Percentiles rank a stretch among this genome's conserved stretches.
phyloP scores from a whole-genome alignment of 1,140 invertebrate species.

The Eumaeus atala region DNA sequence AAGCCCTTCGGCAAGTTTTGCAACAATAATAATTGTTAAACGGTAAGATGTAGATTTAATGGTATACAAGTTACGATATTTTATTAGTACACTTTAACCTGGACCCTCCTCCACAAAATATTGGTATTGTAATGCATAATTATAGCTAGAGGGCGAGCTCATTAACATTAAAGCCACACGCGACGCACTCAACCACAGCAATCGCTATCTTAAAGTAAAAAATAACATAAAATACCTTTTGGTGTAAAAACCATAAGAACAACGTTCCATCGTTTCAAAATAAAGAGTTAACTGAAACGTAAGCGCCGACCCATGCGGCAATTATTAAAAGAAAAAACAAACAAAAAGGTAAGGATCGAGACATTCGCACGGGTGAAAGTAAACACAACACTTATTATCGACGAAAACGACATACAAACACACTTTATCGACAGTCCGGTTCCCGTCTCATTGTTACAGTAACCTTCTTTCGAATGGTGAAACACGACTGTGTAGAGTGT shows the following conservation, averaged over 20 bases:
- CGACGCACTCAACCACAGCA: constrained; percentile 59
- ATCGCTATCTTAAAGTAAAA: constrained; percentile 67
- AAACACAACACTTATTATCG: constrained; percentile 73
- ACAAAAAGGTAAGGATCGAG: constrained; percentile 69
- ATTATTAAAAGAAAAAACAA: constrained; percentile 69
- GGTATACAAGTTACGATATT: too few species aligned
- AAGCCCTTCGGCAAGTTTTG: constrained; percentile 32
- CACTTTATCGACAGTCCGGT: constrained; percentile 71
- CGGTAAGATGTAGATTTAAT: too few species aligned
- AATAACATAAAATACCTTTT: constrained; percentile 74
- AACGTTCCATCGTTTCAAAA: constrained; percentile 73
- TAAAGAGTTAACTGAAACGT: constrained; percentile 70
- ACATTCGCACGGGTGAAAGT: constrained; percentile 73
- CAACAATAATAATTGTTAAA: too few species aligned
- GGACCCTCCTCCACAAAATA: background rate
- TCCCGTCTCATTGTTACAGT: constrained; percentile 65
- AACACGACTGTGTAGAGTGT: constrained; percentile 55
- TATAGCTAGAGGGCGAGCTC: background rate
- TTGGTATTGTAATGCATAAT: background rate
- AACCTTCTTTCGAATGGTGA: constrained; percentile 66
- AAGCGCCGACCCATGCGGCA: constrained; percentile 69
- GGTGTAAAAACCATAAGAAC: constrained; percentile 74
- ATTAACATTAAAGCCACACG: constrained; percentile 47
- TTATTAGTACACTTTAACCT: too few species aligned
- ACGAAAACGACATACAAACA: constrained; percentile 73